Evolutionary conservation across 1,140 invertebrate species (phyloP).

Genomic region (Copidosoma floridanum): DNA sequence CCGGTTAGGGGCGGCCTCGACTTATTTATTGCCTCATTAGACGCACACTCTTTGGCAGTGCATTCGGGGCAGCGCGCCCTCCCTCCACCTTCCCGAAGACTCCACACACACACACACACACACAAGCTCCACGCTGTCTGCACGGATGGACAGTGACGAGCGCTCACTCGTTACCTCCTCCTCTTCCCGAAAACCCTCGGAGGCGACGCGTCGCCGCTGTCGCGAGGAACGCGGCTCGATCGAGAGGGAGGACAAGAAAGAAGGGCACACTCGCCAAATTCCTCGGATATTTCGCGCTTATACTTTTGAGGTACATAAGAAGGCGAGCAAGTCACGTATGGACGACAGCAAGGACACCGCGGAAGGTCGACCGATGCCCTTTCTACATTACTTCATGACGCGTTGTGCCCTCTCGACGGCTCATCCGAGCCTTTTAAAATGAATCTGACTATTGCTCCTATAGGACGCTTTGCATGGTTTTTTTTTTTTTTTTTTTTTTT

Average conservation of each 20-base stretch:
- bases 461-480: too few relatives aligned
- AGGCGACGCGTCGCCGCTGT: not conserved
- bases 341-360: conserved; percentile 22
- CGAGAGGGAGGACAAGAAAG: conserved; percentile 25
- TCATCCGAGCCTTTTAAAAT: too few relatives aligned
- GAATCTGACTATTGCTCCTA: too few relatives aligned
- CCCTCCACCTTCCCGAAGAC: too few relatives aligned
- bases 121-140: conserved; percentile 57
- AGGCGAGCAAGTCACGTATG: conserved; percentile 25
- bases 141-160: conserved; percentile 58
- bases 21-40: conserved; percentile 60
- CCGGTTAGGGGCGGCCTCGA: conserved; percentile 51
- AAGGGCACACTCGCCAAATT: conserved; percentile 38
- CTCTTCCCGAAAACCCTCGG: conserved; percentile 4
- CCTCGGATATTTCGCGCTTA: conserved; percentile 41
- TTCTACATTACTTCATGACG: not conserved
- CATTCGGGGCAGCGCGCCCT: conserved; percentile 27
- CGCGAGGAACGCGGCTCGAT: conserved; percentile 19
- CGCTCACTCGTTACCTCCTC: conserved; percentile 17
- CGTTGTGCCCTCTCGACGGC: too few relatives aligned
- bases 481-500: too few relatives aligned
- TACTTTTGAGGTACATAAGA: conserved; percentile 18
- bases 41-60: conserved; percentile 56
- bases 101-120: too few relatives aligned
- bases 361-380: conserved; percentile 7